These are phyloP conservation scores for Gnatocerus cornutus DNA, from an alignment of 2,888 invertebrate genomes.

Conservation along the genomic window DNA sequence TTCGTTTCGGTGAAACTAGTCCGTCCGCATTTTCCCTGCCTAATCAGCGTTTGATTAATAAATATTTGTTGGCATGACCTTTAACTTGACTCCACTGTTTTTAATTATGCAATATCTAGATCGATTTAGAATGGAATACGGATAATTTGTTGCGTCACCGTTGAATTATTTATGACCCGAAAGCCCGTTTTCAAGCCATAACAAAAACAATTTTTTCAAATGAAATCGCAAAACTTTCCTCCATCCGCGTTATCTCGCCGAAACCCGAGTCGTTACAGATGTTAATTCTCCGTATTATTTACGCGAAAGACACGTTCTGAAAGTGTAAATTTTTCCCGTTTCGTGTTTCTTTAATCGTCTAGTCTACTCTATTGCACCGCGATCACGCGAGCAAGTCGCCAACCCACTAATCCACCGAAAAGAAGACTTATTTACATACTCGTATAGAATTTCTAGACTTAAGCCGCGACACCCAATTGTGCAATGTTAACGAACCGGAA, in stretches of 20 bases:
- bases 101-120: constrained; percentile 33
- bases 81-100: constrained; percentile 38
- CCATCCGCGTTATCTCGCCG: neutral
- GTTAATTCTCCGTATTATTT: constrained; percentile 20
- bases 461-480: constrained; percentile 21
- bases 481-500: constrained; percentile 37
- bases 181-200: neutral
- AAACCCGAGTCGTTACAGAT: neutral
- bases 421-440: constrained; percentile 32
- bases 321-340: neutral
- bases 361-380: neutral
- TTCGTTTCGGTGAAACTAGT: constrained; percentile 9
- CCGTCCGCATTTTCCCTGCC: neutral
- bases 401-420: constrained; percentile 35
- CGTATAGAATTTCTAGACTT: constrained; percentile 26
- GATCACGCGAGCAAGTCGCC: constrained; percentile 20
- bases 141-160: constrained; percentile 16
- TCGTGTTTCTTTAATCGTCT: constrained; percentile 10
- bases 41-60: constrained; percentile 7
- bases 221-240: constrained; percentile 1
- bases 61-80: constrained; percentile 27
- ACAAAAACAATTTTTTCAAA: too few species aligned
- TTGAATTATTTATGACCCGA: constrained; percentile 28
- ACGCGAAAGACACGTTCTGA: constrained; percentile 14
- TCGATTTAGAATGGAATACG: constrained; percentile 15